Conservation (phyloP, 2,888 invertebrate genomes). For the Clivina fossor region DNA sequence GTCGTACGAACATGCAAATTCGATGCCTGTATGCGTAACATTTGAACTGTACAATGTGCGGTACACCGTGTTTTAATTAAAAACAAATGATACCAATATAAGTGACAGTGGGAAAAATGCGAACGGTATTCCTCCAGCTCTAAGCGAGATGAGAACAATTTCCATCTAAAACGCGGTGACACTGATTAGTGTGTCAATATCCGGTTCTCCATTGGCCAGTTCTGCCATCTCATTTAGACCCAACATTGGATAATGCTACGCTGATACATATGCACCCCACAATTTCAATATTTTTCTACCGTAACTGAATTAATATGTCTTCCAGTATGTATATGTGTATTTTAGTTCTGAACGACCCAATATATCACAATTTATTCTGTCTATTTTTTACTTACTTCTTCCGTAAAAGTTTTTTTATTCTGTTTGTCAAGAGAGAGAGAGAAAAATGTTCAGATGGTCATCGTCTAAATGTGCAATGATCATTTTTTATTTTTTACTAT, state of each 20-base stretch:
- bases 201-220: slow-evolving; percentile 49
- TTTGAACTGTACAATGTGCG: no score
- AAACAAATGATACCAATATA: slow-evolving; percentile 31
- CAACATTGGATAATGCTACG: slow-evolving; percentile 49
- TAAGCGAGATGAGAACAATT: slow-evolving; percentile 17
- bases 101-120: slow-evolving; percentile 33
- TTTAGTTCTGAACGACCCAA: slow-evolving; percentile 24
- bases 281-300: slow-evolving; percentile 51
- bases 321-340: slow-evolving; percentile 24
- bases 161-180: slow-evolving; percentile 38
- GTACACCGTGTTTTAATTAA: slow-evolving; percentile 31
- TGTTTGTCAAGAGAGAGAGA: slow-evolving; percentile 4
- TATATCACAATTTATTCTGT: slow-evolving; percentile 28
- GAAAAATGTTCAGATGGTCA: slow-evolving; percentile 18
- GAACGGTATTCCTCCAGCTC: no score
- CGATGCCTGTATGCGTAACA: no score
- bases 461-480: slow-evolving; percentile 18
- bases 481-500: slow-evolving; percentile 12
- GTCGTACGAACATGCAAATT: no score
- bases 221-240: slow-evolving; percentile 50
- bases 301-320: slow-evolving; percentile 50
- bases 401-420: neutral
- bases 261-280: slow-evolving; percentile 54
- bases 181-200: slow-evolving; percentile 53
- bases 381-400: slow-evolving; percentile 6